Base-by-base conservation (phyloP, 2,113 vertebrate genomes). In the Todiramphus saurophagus region DNA sequence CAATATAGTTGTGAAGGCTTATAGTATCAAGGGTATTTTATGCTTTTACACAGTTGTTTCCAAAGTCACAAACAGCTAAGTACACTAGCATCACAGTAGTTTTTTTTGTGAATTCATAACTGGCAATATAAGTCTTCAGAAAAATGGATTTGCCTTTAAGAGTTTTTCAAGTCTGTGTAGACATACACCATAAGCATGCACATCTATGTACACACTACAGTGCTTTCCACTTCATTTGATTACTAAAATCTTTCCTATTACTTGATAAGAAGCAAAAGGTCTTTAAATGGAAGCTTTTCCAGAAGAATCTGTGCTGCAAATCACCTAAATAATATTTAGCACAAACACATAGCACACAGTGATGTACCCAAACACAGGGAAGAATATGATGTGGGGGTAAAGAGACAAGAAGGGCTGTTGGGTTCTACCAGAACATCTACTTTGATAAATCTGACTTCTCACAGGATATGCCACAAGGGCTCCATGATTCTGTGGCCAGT, bases 341-440 rank as follows among this genome's bases (percentile, higher is more conserved):
- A 73, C 23, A 91, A 86, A 55, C 12, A 59, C 18, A 27, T 37
- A 37, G 37, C 37, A 73, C 11, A 59, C 41, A 5, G 19, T 8
- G 18, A 85, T 44, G 62, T 63, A 25, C 19, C 21, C 56, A 13
- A 68, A 88, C 0, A 2, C 51, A 80, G 76, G 4, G 3, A 87
- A 73, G 19, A 91, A 50, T 11, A 92, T 1, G 2, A 25, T 37
- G 24, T 1, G 1, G 18, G 13, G 9, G 1, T 2, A 1, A 5
- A 4, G 25, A 56, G 7, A 5, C 23, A 72, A 37, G 17, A 59
- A 72, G 10, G 13, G 6, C 62, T 76, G 10, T 23, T 4, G 1
- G 44, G 7, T 30, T 76, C 27, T 64, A 51, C 30, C n/a, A 73
- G 11, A 93, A 48, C 9, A 72, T 17, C 23, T 51, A n/a, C 55